These are phyloP conservation scores for Catostomus latipinnis DNA, from an alignment of 2,797 vertebrate species.

Conservation along the genomic window DNA sequence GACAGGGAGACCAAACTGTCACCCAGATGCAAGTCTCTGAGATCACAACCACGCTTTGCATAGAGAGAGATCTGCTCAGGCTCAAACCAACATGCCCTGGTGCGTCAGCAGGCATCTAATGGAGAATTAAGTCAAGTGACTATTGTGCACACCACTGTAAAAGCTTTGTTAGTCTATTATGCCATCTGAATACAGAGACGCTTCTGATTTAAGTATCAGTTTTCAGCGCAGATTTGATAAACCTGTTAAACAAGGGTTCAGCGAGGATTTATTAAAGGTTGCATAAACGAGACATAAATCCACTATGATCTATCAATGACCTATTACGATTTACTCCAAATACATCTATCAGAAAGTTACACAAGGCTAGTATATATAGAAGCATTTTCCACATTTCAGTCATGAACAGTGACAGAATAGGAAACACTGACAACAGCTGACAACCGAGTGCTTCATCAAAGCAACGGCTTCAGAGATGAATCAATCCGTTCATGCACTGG, in stretches of 20 bases:
- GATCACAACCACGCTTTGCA: constrained; percentile 47
- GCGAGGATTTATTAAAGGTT: too few species aligned
- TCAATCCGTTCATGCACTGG: not conserved
- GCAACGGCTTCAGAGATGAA: not conserved
- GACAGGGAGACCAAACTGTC: constrained; percentile 34
- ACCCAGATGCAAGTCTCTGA: not conserved
- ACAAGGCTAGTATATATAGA: not conserved
- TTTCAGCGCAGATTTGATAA: constrained; percentile 58
- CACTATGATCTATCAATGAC: constrained; percentile 20
- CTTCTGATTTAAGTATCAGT: constrained; percentile 49
- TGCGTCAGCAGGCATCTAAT: constrained; percentile 47
- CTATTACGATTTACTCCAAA: not conserved
- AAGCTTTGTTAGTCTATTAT: constrained; percentile 48
- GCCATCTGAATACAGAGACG: constrained; percentile 42
- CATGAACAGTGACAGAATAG: too few species aligned
- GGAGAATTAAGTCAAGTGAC: not conserved
- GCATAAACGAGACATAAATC: not conserved
- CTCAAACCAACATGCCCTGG: constrained; percentile 23
- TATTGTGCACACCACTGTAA: not conserved
- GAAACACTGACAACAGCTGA: not conserved
- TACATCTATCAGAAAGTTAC: not conserved
- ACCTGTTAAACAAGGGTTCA: constrained; percentile 43
- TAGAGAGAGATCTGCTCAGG: constrained; percentile 40
- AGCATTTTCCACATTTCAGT: not conserved
- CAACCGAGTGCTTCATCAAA: not conserved